Conservation (phyloP, 1,140 invertebrate species). For the Xylocopa sonorina region DNA sequence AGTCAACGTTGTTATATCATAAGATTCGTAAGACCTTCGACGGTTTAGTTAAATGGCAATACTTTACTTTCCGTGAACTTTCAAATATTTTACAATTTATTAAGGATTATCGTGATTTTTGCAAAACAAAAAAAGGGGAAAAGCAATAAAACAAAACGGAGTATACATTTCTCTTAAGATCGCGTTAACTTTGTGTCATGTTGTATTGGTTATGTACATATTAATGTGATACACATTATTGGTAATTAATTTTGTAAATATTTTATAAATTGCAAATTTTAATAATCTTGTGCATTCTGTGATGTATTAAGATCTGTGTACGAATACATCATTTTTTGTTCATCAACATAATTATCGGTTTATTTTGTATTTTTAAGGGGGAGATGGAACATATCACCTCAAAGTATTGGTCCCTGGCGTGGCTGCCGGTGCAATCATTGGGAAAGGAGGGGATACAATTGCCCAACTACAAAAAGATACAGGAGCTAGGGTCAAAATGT, state of each 20-base stretch:
- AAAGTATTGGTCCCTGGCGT: constrained; percentile 98
- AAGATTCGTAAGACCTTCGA: no score
- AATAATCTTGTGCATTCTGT: neutral
- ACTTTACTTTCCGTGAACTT: neutral
- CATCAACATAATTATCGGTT: neutral
- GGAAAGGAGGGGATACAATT: constrained; percentile 98
- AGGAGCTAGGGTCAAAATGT: constrained; percentile 98
- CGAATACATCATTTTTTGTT: neutral
- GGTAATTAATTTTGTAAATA: neutral
- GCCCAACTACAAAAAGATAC: constrained; percentile 98
- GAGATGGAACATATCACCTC: constrained; percentile 93
- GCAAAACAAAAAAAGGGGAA: neutral
- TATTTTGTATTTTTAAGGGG: constrained; percentile 79
- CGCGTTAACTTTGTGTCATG: neutral
- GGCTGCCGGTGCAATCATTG: constrained; percentile 98
- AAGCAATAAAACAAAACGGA: no score
- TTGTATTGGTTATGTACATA: neutral
- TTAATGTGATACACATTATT: neutral
- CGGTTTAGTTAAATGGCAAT: neutral
- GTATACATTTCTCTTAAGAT: neutral
- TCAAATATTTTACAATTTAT: neutral
- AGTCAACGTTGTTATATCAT: neutral
- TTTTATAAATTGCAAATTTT: neutral
- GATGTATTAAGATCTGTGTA: neutral
- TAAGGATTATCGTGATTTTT: neutral